phyloP scores from a whole-genome alignment of 2,888 invertebrate species.

The Dryocosmus kuriphilus region DNA sequence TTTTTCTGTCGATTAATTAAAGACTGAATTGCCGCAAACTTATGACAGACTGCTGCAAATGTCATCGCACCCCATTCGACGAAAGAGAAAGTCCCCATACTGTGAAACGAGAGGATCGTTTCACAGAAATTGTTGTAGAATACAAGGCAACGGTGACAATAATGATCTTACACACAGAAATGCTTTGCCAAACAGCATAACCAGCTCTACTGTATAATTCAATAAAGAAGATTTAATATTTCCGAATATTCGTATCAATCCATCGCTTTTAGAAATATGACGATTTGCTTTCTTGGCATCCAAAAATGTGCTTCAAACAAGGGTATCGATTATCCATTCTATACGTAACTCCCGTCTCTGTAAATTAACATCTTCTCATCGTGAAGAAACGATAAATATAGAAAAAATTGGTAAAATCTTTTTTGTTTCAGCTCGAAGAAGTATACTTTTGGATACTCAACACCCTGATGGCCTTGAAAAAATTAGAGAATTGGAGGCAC shows the following conservation, averaged over 20 bases:
- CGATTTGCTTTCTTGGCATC: slow-evolving; percentile 44
- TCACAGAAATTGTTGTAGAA: slow-evolving; percentile 53
- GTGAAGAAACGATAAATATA: neutral
- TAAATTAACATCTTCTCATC: slow-evolving; percentile 19
- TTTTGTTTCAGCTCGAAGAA: slow-evolving; percentile 83
- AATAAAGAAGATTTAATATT: slow-evolving; percentile 25
- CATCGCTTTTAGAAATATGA: slow-evolving; percentile 25
- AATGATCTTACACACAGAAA: slow-evolving; percentile 44
- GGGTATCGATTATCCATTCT: slow-evolving; percentile 44
- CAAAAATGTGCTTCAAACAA: slow-evolving; percentile 46
- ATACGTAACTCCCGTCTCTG: slow-evolving; percentile 38
- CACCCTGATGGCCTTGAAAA: slow-evolving; percentile 95
- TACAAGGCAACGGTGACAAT: slow-evolving; percentile 48
- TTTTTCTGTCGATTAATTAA: neutral
- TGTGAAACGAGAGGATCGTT: slow-evolving; percentile 48
- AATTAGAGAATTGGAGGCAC: slow-evolving; percentile 93
- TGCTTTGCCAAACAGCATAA: slow-evolving; percentile 40
- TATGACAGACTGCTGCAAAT: slow-evolving; percentile 29
- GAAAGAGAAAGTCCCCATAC: slow-evolving; percentile 33
- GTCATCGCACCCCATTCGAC: slow-evolving; percentile 8
- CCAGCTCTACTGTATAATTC: slow-evolving; percentile 40
- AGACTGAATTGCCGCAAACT: slow-evolving; percentile 10
- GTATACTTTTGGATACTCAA: slow-evolving; percentile 92
- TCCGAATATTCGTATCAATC: slow-evolving; percentile 24
- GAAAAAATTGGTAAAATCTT: slow-evolving; percentile 16